Percentiles rank a stretch among this genome's conserved stretches.
Conservation (phyloP, 2,888 invertebrate species). For the Salticus scenicus region DNA sequence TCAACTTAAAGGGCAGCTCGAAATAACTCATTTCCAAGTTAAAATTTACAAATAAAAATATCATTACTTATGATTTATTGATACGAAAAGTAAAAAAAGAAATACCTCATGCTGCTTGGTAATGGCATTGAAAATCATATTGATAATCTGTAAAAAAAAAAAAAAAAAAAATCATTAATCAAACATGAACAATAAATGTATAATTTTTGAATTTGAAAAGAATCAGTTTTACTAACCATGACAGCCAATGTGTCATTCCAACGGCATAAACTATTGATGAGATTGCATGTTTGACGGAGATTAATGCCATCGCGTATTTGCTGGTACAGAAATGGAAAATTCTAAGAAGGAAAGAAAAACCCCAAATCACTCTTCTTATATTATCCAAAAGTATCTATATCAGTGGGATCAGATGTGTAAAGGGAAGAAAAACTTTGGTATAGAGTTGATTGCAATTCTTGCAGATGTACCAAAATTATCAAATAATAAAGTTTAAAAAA, state of each 20-base stretch:
- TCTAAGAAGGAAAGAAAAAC: conserved; percentile 78
- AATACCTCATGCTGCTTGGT: conserved; percentile 92
- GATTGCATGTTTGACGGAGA: conserved; percentile 90
- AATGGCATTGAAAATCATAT: conserved; percentile 92
- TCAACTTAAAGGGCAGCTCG: too few species aligned
- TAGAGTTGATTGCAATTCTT: too few species aligned
- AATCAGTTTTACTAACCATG: conserved; percentile 77
- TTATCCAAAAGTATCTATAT: too few species aligned
- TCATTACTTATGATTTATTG: too few species aligned
- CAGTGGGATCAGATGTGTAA: too few species aligned
- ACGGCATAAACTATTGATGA: conserved; percentile 92
- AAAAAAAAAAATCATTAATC: too few species aligned
- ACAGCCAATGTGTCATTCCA: conserved; percentile 93
- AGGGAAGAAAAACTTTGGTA: too few species aligned
- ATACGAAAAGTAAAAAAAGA: conserved; percentile 73
- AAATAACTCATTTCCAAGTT: too few species aligned
- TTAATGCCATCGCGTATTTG: conserved; percentile 96
- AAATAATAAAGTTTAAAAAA: too few species aligned
- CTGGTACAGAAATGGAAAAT: conserved; percentile 94
- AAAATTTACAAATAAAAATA: too few species aligned
- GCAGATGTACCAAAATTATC: too few species aligned
- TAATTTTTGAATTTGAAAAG: not conserved
- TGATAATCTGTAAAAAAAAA: conserved; percentile 80
- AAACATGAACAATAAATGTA: not conserved
- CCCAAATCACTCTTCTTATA: too few species aligned